Evolutionary conservation across 2,113 vertebrate species (phyloP).

Genomic region (Saccopteryx bilineata): DNA sequence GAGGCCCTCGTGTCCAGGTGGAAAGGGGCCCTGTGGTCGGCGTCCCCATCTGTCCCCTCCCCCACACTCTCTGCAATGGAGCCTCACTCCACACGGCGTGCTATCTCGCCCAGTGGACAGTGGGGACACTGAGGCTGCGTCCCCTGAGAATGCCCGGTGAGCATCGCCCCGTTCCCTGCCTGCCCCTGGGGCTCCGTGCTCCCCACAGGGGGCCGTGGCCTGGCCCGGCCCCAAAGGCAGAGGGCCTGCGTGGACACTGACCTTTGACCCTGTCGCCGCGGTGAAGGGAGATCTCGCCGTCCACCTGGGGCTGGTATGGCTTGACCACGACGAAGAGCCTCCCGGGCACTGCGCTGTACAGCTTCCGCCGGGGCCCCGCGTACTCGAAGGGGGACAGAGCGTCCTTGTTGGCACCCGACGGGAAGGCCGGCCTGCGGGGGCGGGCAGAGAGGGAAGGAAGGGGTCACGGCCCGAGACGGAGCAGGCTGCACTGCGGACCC

Average conservation of each 20-base stretch:
- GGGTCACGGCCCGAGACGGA: background rate
- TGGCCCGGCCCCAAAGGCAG: background rate
- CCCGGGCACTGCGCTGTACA: conserved; percentile 97
- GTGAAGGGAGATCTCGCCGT: conserved; percentile 96
- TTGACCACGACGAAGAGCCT: conserved; percentile 95
- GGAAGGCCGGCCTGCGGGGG: conserved; percentile 85
- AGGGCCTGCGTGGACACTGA: conserved; percentile 79
- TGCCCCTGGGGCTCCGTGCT: accelerated
- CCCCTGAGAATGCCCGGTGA: accelerated
- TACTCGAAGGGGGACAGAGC: conserved; percentile 86
- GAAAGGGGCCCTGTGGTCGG: no score
- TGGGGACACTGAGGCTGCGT: accelerated
- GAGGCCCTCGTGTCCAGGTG: background rate
- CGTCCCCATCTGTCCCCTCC: no score
- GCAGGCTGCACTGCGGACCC: background rate
- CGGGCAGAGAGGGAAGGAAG: accelerated
- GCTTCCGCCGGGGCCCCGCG: conserved; percentile 93
- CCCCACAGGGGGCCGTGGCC: accelerated
- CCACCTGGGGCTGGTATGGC: conserved; percentile 94
- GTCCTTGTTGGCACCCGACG: conserved; percentile 89
- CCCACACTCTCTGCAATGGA: accelerated
- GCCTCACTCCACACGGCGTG: accelerated
- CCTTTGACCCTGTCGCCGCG: conserved; percentile 97
- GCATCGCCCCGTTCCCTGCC: background rate
- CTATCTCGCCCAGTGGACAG: accelerated